These are phyloP conservation scores for Cheilosia variabilis DNA, from an alignment of 2,888 invertebrate species.

Conservation along the genomic window DNA sequence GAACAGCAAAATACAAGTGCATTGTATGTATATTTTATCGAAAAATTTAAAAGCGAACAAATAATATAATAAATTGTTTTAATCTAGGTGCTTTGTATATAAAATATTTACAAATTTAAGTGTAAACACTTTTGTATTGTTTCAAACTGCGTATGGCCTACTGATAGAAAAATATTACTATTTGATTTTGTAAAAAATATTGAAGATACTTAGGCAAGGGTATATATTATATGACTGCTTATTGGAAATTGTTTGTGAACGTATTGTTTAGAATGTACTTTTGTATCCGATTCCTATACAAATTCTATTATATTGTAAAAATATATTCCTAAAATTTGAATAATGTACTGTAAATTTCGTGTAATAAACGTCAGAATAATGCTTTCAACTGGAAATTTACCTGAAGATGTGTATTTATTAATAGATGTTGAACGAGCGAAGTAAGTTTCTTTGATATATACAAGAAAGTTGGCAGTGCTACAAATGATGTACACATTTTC, in stretches of 20 bases:
- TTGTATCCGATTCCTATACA: slow-evolving; percentile 49
- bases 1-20: too few relatives aligned
- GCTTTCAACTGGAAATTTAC: slow-evolving; percentile 2
- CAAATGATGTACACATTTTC: too few relatives aligned
- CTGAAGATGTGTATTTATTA: neutral
- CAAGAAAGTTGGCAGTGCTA: too few relatives aligned
- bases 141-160: neutral
- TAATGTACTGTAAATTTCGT: slow-evolving; percentile 16
- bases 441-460: too few relatives aligned
- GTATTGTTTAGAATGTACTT: slow-evolving; percentile 41
- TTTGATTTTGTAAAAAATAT: neutral
- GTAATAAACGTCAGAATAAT: slow-evolving; percentile 14
- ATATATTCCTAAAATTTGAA: slow-evolving; percentile 13
- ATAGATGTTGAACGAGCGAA: too few relatives aligned
- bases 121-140: neutral
- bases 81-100: slow-evolving; percentile 46
- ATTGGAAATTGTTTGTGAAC: slow-evolving; percentile 25
- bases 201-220: neutral
- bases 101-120: neutral
- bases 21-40: too few relatives aligned
- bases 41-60: neutral
- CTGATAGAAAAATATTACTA: neutral
- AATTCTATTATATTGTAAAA: slow-evolving; percentile 9
- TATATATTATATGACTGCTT: slow-evolving; percentile 23
- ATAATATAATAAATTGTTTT: slow-evolving; percentile 20